Base-by-base conservation (phyloP, 2,113 vertebrate genomes). In the Gasterosteus aculeatus region DNA sequence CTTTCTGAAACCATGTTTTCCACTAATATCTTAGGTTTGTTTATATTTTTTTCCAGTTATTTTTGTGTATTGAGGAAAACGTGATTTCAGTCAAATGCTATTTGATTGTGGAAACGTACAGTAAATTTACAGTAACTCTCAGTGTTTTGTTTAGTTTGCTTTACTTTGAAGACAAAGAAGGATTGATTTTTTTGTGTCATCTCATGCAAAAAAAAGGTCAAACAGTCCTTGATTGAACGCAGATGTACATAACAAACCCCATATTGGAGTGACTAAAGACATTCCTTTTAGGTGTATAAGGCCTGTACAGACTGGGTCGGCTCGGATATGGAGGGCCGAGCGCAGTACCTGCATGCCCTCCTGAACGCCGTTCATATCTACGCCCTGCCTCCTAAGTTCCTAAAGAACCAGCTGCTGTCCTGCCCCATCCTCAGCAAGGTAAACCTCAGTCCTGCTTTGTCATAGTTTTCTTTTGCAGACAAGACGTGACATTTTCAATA, bases 361-460 rank as follows among this genome's bases (percentile, higher is more conserved):
- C 88, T 96, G 31, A 95, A 95, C 10, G 95, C 95, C 0, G 93
- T 96, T 61, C 94, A 91, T 44, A 94, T 95, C 84, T 95, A 95
- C 33, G 93, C 95, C 0, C 88, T 96, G 75, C 95, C 95, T 0
- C 93, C 94, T 0, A 94, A 93, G 63, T 96, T 96, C 82, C 92
- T 96, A n/a, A 93, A 95, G 78, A 91, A 90, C 56, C 95, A 96
- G 87, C 92, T 96, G 29, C 90, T 91, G 72, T 93, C 93, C 65
- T 96, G 95, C 73, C 95, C 95, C 56, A 95, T 95, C 83, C 93
- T 96, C 56, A 94, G 93, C 86, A 95, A 94, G 91, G 91, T 92
- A 84, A 65, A 49, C 22, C 15, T 3, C 38, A 22, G 16, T 15
- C 56, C 31, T 8, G 3, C 3, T 26, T 12, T 2, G 16, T 64